Evolutionary conservation across 2,113 vertebrate genomes (phyloP).

Genomic region (Pluvianellus socialis): DNA sequence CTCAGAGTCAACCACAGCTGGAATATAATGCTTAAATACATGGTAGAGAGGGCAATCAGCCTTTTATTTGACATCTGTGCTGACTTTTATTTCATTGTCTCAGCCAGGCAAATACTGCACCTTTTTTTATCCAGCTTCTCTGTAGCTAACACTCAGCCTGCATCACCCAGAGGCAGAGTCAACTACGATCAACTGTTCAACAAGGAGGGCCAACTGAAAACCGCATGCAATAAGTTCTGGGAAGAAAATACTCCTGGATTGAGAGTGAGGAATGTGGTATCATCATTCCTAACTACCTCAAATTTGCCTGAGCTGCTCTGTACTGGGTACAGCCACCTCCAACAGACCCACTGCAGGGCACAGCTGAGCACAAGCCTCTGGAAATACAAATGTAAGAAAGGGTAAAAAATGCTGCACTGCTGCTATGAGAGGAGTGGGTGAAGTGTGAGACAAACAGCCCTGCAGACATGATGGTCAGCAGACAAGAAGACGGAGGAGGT

Average conservation of each 20-base stretch:
- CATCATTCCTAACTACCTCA: not conserved
- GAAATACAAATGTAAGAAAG: not conserved
- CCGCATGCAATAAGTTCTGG: not conserved
- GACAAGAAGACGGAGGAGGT: not conserved
- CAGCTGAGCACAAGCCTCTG: not conserved
- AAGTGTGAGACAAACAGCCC: not conserved
- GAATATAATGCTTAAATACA: not conserved
- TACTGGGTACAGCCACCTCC: not conserved
- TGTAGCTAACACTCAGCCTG: not conserved
- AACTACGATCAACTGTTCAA: not conserved
- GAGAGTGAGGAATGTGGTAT: not conserved
- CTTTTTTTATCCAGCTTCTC: not conserved
- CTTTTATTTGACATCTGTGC: no score
- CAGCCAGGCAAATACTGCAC: not conserved
- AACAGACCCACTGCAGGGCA: not conserved
- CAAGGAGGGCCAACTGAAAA: not conserved
- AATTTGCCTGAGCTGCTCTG: rapidly evolving
- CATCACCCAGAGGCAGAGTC: not conserved
- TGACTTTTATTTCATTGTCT: not conserved
- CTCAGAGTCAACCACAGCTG: not conserved
- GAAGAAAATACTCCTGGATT: not conserved
- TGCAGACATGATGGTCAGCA: not conserved
- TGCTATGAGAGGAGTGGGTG: not conserved
- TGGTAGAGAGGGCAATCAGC: not conserved
- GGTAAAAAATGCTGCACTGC: not conserved